Evolutionary conservation across 2,888 invertebrate species (phyloP).

Genomic region (Toxonevra muliebris): DNA sequence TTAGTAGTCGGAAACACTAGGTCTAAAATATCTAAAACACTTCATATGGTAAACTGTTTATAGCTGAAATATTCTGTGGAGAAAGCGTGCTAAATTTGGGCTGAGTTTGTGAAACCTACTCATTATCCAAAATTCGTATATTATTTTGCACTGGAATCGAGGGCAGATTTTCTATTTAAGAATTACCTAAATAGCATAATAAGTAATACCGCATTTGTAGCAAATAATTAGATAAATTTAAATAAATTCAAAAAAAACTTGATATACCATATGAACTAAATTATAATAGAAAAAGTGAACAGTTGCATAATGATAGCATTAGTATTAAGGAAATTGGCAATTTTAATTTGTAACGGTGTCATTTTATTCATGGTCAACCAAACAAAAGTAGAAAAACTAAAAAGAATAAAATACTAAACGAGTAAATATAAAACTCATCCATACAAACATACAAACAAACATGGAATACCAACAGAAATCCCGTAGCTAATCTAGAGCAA

Average conservation of each 20-base stretch:
- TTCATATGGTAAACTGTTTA: too few species aligned
- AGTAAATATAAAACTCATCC: background rate
- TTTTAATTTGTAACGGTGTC: conserved; percentile 57
- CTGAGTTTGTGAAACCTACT: too few species aligned
- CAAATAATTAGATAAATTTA: conserved; percentile 35
- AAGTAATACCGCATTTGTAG: conserved; percentile 24
- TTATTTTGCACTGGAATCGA: too few species aligned
- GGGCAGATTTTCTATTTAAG: too few species aligned
- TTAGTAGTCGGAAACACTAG: too few species aligned
- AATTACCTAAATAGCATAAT: too few species aligned
- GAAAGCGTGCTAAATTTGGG: too few species aligned
- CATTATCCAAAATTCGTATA: too few species aligned
- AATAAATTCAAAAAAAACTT: conserved; percentile 16
- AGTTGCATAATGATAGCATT: conserved; percentile 22
- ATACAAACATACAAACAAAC: background rate
- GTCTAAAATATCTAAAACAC: too few species aligned
- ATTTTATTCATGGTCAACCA: conserved; percentile 24
- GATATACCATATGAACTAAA: background rate
- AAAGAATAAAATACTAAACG: too few species aligned
- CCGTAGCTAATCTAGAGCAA: conserved; percentile 59
- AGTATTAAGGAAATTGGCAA: conserved; percentile 53
- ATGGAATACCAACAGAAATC: conserved; percentile 38
- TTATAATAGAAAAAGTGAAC: conserved; percentile 25
- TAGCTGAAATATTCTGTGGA: too few species aligned
- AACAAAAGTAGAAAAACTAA: background rate